Base-by-base conservation (phyloP, 2,888 invertebrate genomes). In the Conchocele bisecta region DNA sequence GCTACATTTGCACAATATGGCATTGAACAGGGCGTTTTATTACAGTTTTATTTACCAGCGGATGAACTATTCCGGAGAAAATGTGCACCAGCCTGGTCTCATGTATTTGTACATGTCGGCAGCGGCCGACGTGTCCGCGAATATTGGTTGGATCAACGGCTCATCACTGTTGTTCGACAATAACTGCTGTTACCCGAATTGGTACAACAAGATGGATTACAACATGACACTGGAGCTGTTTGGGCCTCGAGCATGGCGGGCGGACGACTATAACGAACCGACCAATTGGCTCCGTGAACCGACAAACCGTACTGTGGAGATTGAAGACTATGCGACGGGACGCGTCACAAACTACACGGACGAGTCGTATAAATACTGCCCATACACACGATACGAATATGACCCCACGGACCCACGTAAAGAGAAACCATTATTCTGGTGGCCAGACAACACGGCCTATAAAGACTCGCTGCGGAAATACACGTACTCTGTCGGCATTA, bases 101-200 rank as follows among this genome's bases (percentile, higher is more conserved):
- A 96, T 98, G 96, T 98, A 98, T 89, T 97, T 97, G 88, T 97
- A 98, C 89, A 92, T 98, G 28, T 98, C 98, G 0, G 95, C 97
- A 0, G 96, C 97, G 0, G 98, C 98, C 0, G 98, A 98, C 90
- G 96, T 98, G 0, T 96, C 98, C 0, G 94, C 98, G 0, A 98
- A 98, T 92, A 95, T 95, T 0, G 94, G 95, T 83, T 95, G 97
- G 70, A 98, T 91, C 54, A 91, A 91, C 76, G 90, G 97, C 60
- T 97, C 97, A 91, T 95, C 97, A 0, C 94, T 98, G 75, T 98
- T 98, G 90, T 98, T 98, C 89, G 94, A 98, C 0, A 96, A 97
- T 0, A 97, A 98, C 86, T 95, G 95, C 92, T 96, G 97, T 0
- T 98, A 97, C 87, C 96, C 97, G 0, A 96, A 98, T 0, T 98